phyloP scores from a whole-genome alignment of 2,888 invertebrate genomes.

The Diploptera punctata region DNA sequence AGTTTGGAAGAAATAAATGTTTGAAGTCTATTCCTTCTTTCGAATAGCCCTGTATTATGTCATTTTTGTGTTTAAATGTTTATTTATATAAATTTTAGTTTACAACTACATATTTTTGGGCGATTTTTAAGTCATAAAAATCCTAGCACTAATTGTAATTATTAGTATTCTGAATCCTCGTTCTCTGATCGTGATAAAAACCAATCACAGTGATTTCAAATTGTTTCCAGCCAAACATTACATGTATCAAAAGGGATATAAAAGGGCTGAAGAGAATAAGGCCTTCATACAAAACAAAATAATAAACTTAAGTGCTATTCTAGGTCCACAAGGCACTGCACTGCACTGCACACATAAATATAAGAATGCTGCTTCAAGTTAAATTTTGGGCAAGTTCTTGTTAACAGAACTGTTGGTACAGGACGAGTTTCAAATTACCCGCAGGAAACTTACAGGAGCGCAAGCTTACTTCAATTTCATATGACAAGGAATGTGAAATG shows the following conservation, averaged over 20 bases:
- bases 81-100: no score
- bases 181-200: no score
- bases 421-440: background rate
- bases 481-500: background rate
- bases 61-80: no score
- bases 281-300: background rate
- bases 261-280: background rate
- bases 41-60: no score
- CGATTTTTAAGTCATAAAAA: no score
- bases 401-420: slow-evolving; percentile 9
- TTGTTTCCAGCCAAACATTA: no score
- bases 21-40: no score
- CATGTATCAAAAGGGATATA: no score
- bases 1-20: no score
- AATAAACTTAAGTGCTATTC: background rate
- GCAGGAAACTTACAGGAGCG: slow-evolving; percentile 11
- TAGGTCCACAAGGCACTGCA: background rate
- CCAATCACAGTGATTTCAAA: background rate
- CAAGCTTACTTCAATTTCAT: background rate
- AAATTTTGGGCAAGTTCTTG: background rate
- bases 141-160: no score
- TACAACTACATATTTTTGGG: no score
- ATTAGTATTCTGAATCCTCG: no score
- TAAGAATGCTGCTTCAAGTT: background rate
- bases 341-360: background rate